These are phyloP conservation scores for Cephalopholis sonnerati DNA, from an alignment of 2,113 vertebrate species.

Conservation along the genomic window DNA sequence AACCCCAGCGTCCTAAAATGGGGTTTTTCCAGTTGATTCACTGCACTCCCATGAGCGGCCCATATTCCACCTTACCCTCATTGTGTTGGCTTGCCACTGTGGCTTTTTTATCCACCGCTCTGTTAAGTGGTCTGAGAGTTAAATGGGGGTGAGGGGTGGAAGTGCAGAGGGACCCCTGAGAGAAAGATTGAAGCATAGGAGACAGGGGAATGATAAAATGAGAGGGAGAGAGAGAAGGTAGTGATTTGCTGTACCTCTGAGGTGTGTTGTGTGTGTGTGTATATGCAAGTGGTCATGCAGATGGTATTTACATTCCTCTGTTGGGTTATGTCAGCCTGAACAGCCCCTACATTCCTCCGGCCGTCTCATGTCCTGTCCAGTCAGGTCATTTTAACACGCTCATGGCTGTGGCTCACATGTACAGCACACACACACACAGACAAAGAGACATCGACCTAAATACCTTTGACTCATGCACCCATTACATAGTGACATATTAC, in stretches of 20 bases:
- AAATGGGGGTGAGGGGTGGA: background rate
- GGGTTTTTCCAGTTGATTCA: constrained; percentile 34
- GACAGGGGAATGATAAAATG: constrained; percentile 51
- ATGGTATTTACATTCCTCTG: constrained; percentile 74
- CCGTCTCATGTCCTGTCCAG: constrained; percentile 63
- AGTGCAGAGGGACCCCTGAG: background rate
- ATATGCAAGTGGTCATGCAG: constrained; percentile 59
- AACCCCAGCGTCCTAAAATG: constrained; percentile 14
- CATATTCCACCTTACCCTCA: background rate
- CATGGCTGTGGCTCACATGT: constrained; percentile 2
- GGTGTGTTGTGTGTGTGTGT: constrained; percentile 23
- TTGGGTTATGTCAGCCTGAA: constrained; percentile 68
- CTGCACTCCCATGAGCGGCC: constrained; percentile 4
- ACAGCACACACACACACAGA: background rate
- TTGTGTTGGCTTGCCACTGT: constrained; percentile 3
- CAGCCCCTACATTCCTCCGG: constrained; percentile 59
- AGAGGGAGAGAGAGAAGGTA: constrained; percentile 55
- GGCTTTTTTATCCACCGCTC: background rate
- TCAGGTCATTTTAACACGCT: constrained; percentile 55
- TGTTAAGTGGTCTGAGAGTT: constrained; percentile 29
- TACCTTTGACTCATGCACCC: constrained; percentile 44
- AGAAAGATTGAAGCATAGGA: constrained; percentile 22
- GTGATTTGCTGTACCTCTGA: constrained; percentile 58
- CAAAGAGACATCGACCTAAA: constrained; percentile 34
- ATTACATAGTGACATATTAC: constrained; percentile 53